Conservation (phyloP, 2,888 invertebrate genomes). For the Leptopilina syphax region DNA sequence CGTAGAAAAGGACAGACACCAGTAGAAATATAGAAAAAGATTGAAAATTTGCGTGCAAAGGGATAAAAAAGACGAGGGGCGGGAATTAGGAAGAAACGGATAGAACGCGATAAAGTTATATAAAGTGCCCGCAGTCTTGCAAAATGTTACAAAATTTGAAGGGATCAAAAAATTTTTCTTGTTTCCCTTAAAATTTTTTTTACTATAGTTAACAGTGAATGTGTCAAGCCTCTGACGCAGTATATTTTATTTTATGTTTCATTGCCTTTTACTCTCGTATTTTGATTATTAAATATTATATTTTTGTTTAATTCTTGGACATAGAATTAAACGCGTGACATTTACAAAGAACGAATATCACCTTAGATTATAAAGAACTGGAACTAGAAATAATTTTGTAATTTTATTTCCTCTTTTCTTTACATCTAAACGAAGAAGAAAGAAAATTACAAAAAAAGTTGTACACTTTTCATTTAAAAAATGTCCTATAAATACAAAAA, state of each 20-base stretch:
- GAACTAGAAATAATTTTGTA: constrained; percentile 2
- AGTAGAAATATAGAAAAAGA: constrained; percentile 12
- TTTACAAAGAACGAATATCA: constrained; percentile 21
- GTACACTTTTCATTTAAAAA: not conserved
- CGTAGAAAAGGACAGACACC: constrained; percentile 3
- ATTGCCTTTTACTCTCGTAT: constrained; percentile 29
- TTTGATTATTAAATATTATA: constrained; percentile 20
- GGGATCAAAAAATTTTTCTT: not conserved
- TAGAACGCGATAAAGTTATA: not conserved
- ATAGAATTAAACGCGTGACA: constrained; percentile 19
- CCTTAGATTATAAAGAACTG: constrained; percentile 37
- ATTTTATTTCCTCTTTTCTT: not conserved
- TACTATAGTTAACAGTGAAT: not conserved
- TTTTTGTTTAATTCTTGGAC: constrained; percentile 21
- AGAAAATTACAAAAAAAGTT: constrained; percentile 4
- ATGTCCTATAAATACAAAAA: not conserved
- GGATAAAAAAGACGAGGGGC: not conserved
- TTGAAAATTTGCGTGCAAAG: constrained; percentile 6
- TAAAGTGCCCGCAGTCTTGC: not conserved
- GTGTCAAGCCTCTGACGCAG: constrained; percentile 1
- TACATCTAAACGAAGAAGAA: no score
- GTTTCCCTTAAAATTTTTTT: not conserved
- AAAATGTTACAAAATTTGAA: not conserved
- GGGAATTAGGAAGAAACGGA: not conserved
- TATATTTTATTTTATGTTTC: constrained; percentile 13